phyloP scores from a whole-genome alignment of 2,888 invertebrate species.

The Scaptomyza cyrtandrae region DNA sequence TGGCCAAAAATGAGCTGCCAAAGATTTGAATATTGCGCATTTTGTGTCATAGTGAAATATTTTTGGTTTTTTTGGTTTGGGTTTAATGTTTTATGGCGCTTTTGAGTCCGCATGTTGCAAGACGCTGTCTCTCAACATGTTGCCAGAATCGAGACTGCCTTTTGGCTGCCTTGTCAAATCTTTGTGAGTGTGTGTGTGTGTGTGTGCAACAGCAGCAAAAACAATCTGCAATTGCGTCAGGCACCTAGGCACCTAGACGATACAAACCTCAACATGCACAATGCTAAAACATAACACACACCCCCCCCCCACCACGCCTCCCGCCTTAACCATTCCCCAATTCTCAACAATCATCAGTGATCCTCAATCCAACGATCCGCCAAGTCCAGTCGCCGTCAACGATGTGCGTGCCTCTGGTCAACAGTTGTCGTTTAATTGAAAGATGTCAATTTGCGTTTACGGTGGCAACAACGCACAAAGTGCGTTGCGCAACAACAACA shows the following conservation, averaged over 20 bases:
- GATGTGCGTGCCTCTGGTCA: conserved; percentile 60
- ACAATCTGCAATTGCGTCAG: conserved; percentile 66
- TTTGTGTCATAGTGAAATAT: conserved; percentile 67
- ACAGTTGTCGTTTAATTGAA: conserved; percentile 72
- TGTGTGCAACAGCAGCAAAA: conserved; percentile 19
- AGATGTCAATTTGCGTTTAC: conserved; percentile 77
- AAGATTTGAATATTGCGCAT: conserved; percentile 73
- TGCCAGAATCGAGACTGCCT: conserved; percentile 41
- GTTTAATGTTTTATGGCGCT: not conserved
- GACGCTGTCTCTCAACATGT: conserved; percentile 55
- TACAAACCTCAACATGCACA: conserved; percentile 32
- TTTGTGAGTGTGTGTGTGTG: conserved; percentile 39
- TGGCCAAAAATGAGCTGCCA: conserved; percentile 61
- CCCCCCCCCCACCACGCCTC: not conserved
- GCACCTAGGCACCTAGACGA: conserved; percentile 49
- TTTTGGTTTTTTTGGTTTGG: conserved; percentile 17
- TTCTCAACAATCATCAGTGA: not conserved
- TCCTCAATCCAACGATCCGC: conserved; percentile 1
- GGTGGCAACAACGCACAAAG: conserved; percentile 71
- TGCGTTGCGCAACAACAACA: conserved; percentile 66
- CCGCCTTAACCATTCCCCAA: not conserved
- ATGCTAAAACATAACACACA: not conserved
- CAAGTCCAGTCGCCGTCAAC: conserved; percentile 19
- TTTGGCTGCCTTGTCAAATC: conserved; percentile 48
- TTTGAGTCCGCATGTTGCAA: conserved; percentile 54